Conservation (phyloP, 2,888 invertebrate genomes). For the Limulus polyphemus region DNA sequence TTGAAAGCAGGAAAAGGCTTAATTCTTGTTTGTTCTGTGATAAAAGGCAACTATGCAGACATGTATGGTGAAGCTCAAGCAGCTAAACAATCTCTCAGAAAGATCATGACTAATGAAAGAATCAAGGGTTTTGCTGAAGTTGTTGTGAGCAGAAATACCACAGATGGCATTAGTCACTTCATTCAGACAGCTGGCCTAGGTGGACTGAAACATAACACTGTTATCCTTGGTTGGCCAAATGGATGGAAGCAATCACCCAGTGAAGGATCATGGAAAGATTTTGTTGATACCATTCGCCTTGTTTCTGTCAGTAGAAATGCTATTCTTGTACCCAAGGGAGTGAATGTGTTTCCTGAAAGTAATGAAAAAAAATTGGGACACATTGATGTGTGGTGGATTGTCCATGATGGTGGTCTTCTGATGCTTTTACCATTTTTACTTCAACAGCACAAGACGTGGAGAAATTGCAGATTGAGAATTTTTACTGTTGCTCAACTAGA, state of each 20-base stretch:
- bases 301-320: conserved; percentile 73
- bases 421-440: conserved; percentile 50
- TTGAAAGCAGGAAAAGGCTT: conserved; percentile 90
- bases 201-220: conserved; percentile 96
- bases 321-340: conserved; percentile 90
- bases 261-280: conserved; percentile 60
- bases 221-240: conserved; percentile 96
- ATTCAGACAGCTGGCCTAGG: conserved; percentile 94
- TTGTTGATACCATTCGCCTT: conserved; percentile 46
- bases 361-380: conserved; percentile 84
- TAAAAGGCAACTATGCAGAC: conserved; percentile 48
- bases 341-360: conserved; percentile 91
- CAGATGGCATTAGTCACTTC: conserved; percentile 79
- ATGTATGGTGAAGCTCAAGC: conserved; percentile 69
- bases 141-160: conserved; percentile 66
- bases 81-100: conserved; percentile 66
- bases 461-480: conserved; percentile 94
- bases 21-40: conserved; percentile 76
- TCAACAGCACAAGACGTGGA: conserved; percentile 93
- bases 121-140: conserved; percentile 99
- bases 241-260: conserved; percentile 86
- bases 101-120: conserved; percentile 79
- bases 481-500: conserved; percentile 99
- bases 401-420: conserved; percentile 94
- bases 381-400: conserved; percentile 99